Evolutionary conservation across 2,797 vertebrate genomes (phyloP).

Genomic region (Odontamblyopus lacepedii): DNA sequence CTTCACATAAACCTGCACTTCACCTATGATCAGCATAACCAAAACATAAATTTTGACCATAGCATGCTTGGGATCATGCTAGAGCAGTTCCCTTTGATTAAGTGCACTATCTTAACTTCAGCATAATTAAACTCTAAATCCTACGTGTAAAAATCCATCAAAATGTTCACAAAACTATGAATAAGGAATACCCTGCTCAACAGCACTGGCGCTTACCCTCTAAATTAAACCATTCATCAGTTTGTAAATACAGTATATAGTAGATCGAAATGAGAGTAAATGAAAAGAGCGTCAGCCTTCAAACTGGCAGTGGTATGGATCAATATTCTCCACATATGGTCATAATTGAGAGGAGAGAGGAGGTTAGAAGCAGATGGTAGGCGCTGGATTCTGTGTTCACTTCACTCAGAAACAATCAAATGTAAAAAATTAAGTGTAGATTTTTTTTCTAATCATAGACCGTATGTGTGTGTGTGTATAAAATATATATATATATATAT

Average conservation of each 20-base stretch:
- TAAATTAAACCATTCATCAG: conserved; percentile 46
- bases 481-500: too few species aligned
- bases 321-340: conserved; percentile 43
- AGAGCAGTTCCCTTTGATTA: neutral
- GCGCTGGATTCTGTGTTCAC: neutral
- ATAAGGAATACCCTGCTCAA: conserved; percentile 30
- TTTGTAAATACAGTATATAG: conserved; percentile 36
- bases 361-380: conserved; percentile 25
- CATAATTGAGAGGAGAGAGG: conserved; percentile 33
- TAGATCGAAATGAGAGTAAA: conserved; percentile 34
- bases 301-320: conserved; percentile 39
- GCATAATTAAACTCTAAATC: conserved; percentile 10
- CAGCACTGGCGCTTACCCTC: conserved; percentile 35
- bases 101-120: conserved; percentile 4
- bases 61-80: neutral
- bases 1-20: neutral
- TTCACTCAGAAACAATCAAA: neutral
- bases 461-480: too few species aligned
- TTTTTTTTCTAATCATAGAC: too few species aligned
- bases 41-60: neutral
- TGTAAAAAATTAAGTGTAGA: neutral
- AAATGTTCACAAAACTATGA: conserved; percentile 31
- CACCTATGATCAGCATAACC: neutral
- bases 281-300: conserved; percentile 40
- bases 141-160: conserved; percentile 7